Evolutionary conservation across 2,888 invertebrate genomes (phyloP), one percentile per base, ranked within the genome.

Genomic region (Melieria crassipennis): DNA sequence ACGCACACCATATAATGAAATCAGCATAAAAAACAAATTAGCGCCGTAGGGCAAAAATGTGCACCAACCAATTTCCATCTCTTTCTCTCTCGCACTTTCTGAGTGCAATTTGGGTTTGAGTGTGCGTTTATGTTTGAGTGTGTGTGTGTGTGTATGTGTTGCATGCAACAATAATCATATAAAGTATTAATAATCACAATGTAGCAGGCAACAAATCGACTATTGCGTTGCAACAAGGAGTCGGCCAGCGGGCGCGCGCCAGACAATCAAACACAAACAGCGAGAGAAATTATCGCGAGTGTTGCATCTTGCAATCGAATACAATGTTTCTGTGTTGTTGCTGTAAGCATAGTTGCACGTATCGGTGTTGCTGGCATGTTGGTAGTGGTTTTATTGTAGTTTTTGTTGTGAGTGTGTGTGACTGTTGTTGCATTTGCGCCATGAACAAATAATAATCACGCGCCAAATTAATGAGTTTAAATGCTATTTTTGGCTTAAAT

Each of bases 391-490:
- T 50, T 50, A 11, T 50, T 50, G 50, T 50, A 10, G 50, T 63
- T 45, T 16, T 56, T 47, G 55, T 47, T 56, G 46, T 30, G 11
- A 11, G 6, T 47, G 57, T 48, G 11, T 47, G 57, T 57, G 57
- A 5, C 9, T 42, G 42, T 69, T 58, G 50, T 60, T 57, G 50
- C 58, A 63, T 43, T 56, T 65, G 70, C 70, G 68, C 69, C 76
- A 72, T 72, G 78, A 79, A 78, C 81, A 81, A 79, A 80, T 81
- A 80, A 82, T 83, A 83, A 83, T 82, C 83, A 83, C 82, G 83
- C 81, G 83, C 81, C 82, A 82, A 82, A 83, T 83, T 83, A 83
- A 83, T 83, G 83, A 83, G 82, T 82, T 83, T 83, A 81, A 82
- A 82, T 81, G 82, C 81, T 82, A 81, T 82, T 81, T 81, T 82